Percentiles rank a stretch among this genome's conserved stretches.
Conservation (phyloP, 1,140 invertebrate species). For the Atta colombica region DNA sequence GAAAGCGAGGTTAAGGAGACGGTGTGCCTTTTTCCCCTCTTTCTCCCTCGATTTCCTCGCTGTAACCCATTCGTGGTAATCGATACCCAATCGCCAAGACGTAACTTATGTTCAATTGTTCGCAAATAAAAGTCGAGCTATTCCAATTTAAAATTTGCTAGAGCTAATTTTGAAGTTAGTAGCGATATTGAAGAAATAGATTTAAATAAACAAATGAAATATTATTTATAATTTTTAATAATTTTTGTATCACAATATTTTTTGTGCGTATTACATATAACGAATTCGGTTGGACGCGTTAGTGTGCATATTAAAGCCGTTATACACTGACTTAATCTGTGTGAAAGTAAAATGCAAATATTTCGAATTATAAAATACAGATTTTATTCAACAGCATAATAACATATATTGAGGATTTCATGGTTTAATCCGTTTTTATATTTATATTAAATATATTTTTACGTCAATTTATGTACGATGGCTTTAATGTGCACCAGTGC, state of each 20-base stretch:
- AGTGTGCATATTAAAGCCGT: no score
- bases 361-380: no score
- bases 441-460: no score
- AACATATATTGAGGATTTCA: no score
- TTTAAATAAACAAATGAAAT: background rate
- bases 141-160: slow-evolving; percentile 13
- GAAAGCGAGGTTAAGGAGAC: slow-evolving; percentile 34
- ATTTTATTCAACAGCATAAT: no score
- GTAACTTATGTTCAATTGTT: slow-evolving; percentile 60
- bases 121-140: slow-evolving; percentile 7
- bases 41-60: slow-evolving; percentile 51
- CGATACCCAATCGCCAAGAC: slow-evolving; percentile 71
- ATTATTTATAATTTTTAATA: background rate
- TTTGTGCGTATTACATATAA: background rate
- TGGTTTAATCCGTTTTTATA: no score
- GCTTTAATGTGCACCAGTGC: no score
- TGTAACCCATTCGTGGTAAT: slow-evolving; percentile 65
- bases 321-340: no score
- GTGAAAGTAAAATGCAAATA: no score
- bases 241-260: background rate
- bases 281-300: no score
- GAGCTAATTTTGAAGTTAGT: background rate
- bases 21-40: slow-evolving; percentile 41
- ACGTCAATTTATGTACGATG: no score
- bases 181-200: background rate